Percentiles rank a stretch among this genome's conserved stretches.
phyloP scores from a whole-genome alignment of 1,140 invertebrate species.

The Colletes gigas region DNA sequence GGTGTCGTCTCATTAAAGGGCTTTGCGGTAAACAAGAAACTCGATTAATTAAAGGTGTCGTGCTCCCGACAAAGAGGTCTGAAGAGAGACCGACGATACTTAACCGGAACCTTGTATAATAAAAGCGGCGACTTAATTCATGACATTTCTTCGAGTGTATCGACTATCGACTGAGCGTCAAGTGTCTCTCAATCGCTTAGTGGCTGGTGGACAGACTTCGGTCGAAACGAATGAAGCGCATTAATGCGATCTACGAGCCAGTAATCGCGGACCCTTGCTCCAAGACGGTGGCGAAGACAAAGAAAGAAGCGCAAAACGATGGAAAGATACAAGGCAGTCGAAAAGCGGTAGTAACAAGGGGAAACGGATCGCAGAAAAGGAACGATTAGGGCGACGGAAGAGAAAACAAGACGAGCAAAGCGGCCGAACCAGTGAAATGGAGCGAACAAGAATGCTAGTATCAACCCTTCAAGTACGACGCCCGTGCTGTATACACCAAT shows the following conservation, averaged over 20 bases:
- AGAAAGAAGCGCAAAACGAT: neutral
- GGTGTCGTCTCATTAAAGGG: conserved; percentile 17
- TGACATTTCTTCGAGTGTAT: conserved; percentile 36
- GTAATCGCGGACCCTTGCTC: conserved; percentile 63
- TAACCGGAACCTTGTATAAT: conserved; percentile 38
- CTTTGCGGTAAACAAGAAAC: conserved; percentile 5
- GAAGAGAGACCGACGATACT: conserved; percentile 45
- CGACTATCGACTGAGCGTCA: conserved; percentile 55
- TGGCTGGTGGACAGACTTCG: conserved; percentile 29
- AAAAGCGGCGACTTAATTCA: conserved; percentile 39
- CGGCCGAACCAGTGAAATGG: too few species aligned
- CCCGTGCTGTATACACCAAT: too few species aligned
- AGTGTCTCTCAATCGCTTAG: conserved; percentile 58
- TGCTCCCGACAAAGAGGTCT: conserved; percentile 21
- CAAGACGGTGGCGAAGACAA: conserved; percentile 26
- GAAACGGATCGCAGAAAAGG: too few species aligned
- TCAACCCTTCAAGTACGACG: too few species aligned
- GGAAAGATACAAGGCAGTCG: neutral
- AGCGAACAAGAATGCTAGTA: too few species aligned
- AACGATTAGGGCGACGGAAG: too few species aligned
- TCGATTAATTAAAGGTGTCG: conserved; percentile 45
- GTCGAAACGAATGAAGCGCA: conserved; percentile 70
- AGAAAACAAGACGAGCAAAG: too few species aligned
- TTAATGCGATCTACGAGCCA: conserved; percentile 69
- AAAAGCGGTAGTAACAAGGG: too few species aligned